phyloP scores from a whole-genome alignment of 2,113 vertebrate genomes.

The Chionomys nivalis region DNA sequence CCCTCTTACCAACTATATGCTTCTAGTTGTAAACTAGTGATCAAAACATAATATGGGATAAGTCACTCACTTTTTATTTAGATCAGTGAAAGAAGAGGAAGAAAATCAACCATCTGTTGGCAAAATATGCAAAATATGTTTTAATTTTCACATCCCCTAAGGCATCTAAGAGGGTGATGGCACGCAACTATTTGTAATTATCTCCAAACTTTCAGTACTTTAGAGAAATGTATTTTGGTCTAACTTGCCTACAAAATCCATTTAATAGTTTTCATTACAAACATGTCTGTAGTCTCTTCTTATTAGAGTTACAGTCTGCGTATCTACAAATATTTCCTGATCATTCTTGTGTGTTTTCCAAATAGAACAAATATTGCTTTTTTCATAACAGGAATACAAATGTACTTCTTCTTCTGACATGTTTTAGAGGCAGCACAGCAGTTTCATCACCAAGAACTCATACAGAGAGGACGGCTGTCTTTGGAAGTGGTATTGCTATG shows the following conservation, averaged over 20 bases:
- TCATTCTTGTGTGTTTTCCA: constrained; percentile 45
- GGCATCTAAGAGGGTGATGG: neutral
- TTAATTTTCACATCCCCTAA: neutral
- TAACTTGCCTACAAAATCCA: constrained; percentile 37
- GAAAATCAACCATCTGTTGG: neutral
- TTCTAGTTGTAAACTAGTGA: constrained; percentile 35
- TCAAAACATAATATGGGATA: constrained; percentile 15
- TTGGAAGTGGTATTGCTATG: neutral
- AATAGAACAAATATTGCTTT: constrained; percentile 20
- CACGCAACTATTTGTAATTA: neutral
- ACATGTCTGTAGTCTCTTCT: constrained; percentile 21
- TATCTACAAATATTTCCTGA: constrained; percentile 64
- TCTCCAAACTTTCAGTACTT: constrained; percentile 26
- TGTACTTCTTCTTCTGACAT: constrained; percentile 41
- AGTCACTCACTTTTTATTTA: neutral
- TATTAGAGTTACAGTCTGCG: constrained; percentile 61
- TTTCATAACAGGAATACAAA: constrained; percentile 48
- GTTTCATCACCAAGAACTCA: constrained; percentile 5
- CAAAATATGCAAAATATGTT: neutral
- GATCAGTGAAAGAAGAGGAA: neutral
- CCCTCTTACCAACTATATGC: constrained; percentile 25
- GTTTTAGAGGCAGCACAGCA: neutral
- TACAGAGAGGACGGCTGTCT: neutral
- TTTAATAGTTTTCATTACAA: constrained; percentile 61
- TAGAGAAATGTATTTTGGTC: constrained; percentile 35